phyloP scores from a whole-genome alignment of 2,113 vertebrate genomes.

The Microcebus ravelobensis region DNA sequence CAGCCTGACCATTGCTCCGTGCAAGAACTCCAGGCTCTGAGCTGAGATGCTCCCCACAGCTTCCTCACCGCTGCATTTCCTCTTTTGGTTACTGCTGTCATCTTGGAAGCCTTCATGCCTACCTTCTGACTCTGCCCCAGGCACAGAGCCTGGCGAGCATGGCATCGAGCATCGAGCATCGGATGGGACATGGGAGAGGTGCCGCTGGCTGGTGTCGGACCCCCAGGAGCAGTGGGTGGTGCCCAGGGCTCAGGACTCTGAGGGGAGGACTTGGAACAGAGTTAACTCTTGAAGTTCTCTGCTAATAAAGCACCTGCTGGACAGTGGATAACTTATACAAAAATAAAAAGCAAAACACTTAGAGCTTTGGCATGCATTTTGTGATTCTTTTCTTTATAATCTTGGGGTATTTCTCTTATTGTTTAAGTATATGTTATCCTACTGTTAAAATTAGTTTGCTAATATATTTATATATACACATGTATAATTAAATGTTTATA shows the following conservation, averaged over 20 bases:
- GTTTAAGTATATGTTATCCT: neutral
- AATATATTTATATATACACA: neutral
- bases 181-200: neutral
- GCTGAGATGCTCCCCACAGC: accelerated
- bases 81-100: constrained; percentile 54
- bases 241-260: neutral
- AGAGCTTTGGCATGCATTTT: neutral
- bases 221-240: neutral
- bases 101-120: neutral
- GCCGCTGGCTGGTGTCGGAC: neutral
- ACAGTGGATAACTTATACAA: neutral
- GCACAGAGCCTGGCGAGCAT: neutral
- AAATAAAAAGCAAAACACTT: neutral
- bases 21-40: neutral
- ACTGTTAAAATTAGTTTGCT: neutral
- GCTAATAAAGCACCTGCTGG: neutral
- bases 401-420: neutral
- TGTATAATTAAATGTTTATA: neutral
- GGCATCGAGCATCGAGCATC: neutral
- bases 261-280: neutral
- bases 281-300: neutral
- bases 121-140: constrained; percentile 42
- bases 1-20: neutral
- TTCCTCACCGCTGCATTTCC: neutral
- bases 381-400: neutral